Conservation (phyloP, 92 coral and sea anemone species). For the Porites evermanni region DNA sequence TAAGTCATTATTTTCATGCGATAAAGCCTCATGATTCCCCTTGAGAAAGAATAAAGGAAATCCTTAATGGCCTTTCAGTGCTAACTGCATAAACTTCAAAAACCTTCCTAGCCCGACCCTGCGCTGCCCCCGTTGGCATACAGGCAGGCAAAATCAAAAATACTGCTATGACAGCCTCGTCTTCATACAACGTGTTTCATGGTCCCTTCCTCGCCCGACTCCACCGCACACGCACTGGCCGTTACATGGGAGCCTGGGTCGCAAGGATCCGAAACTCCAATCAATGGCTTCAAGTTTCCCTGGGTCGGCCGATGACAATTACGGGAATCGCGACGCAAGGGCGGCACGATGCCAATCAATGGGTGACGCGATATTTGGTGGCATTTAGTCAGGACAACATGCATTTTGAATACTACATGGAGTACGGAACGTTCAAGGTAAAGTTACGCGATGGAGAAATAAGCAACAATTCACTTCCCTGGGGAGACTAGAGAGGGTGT, state of each 20-base stretch:
- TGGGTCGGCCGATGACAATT: constrained; percentile 71
- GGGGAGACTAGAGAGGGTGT: no score
- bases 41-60: no score
- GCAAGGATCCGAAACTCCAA: constrained; percentile 70
- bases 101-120: constrained; percentile 58
- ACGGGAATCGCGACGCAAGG: constrained; percentile 87
- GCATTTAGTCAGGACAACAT: constrained; percentile 78
- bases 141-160: constrained; percentile 70
- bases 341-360: constrained; percentile 81
- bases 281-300: constrained; percentile 90
- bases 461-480: background rate
- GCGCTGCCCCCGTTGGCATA: constrained; percentile 79
- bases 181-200: constrained; percentile 56
- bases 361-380: constrained; percentile 77
- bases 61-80: no score
- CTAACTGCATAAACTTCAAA: no score
- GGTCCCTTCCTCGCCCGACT: constrained; percentile 79
- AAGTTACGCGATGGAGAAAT: background rate
- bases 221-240: constrained; percentile 73
- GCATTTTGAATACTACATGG: constrained; percentile 69
- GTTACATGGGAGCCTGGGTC: constrained; percentile 88
- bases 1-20: no score
- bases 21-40: no score
- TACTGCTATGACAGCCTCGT: constrained; percentile 80
- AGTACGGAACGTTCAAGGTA: constrained; percentile 77